These are phyloP conservation scores for Chrysolina haemoptera DNA, from an alignment of 2,888 invertebrate species.

Conservation along the genomic window DNA sequence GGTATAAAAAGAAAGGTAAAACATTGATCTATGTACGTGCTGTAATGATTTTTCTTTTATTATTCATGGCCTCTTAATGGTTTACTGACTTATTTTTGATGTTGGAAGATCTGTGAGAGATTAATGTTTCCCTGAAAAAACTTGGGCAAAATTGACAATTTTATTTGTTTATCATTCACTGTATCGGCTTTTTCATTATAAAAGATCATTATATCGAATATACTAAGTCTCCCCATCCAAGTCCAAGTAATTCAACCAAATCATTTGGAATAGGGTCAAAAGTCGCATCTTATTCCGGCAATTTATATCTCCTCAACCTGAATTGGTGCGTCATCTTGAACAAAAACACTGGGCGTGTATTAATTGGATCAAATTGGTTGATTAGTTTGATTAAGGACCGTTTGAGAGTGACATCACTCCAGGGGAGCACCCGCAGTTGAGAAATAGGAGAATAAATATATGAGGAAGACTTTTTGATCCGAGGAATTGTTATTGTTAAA, in stretches of 20 bases:
- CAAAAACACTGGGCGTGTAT: constrained; percentile 12
- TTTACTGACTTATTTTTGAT: too few relatives aligned
- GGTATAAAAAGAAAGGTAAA: too few relatives aligned
- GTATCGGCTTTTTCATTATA: background rate
- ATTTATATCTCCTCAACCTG: constrained; percentile 19
- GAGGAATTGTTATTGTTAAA: too few relatives aligned
- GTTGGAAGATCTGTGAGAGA: too few relatives aligned
- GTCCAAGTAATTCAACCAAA: background rate
- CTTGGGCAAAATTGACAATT: too few relatives aligned
- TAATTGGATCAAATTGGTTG: constrained; percentile 28
- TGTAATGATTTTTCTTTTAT: too few relatives aligned
- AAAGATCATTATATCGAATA: background rate
- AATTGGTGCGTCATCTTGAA: constrained; percentile 20
- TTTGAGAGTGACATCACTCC: constrained; percentile 20
- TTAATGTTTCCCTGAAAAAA: too few relatives aligned
- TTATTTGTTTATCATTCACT: too few relatives aligned
- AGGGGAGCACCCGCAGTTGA: background rate
- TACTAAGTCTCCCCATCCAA: background rate
- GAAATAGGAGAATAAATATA: background rate
- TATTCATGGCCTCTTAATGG: too few relatives aligned
- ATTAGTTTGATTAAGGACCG: constrained; percentile 23
- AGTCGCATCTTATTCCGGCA: background rate
- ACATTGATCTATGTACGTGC: too few relatives aligned
- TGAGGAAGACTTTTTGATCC: background rate
- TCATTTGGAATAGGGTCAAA: constrained; percentile 7